These are phyloP conservation scores for Neotoma lepida DNA, from an alignment of 2,113 vertebrate species.

Conservation along the genomic window DNA sequence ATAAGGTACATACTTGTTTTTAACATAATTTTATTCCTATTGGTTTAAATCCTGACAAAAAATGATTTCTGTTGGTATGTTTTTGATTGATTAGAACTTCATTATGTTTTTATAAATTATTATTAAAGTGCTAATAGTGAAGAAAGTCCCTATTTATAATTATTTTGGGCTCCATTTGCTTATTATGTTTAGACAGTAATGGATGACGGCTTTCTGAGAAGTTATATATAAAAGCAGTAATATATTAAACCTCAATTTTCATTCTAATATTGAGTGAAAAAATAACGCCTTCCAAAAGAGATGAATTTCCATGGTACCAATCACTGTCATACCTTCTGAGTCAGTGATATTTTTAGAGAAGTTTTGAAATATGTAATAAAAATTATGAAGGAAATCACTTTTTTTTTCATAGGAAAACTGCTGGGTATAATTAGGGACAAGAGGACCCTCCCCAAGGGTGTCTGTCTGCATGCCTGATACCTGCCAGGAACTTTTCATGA, in stretches of 20 bases:
- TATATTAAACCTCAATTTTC: slow-evolving; percentile 51
- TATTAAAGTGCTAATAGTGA: slow-evolving; percentile 62
- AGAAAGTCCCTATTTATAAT: slow-evolving; percentile 56
- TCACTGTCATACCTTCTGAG: slow-evolving; percentile 60
- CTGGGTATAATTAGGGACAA: slow-evolving; percentile 14
- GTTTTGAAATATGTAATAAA: slow-evolving; percentile 63
- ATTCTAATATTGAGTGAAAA: slow-evolving; percentile 41
- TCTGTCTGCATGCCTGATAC: not conserved
- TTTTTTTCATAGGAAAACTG: not conserved
- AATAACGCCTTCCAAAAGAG: slow-evolving; percentile 31
- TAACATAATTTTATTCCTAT: slow-evolving; percentile 22
- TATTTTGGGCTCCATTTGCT: slow-evolving; percentile 15
- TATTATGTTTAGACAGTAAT: slow-evolving; percentile 44
- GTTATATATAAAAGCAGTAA: slow-evolving; percentile 23
- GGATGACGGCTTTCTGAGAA: slow-evolving; percentile 55
- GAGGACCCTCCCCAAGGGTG: not conserved
- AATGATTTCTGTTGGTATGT: not conserved
- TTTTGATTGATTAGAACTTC: slow-evolving; percentile 44
- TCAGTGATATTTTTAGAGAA: slow-evolving; percentile 74
- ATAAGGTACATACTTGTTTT: not conserved
- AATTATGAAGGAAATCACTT: slow-evolving; percentile 55
- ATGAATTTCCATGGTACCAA: slow-evolving; percentile 49
- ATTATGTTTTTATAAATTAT: slow-evolving; percentile 68
- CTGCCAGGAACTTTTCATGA: not conserved
- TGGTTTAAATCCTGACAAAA: not conserved